Evolutionary conservation across 2,888 invertebrate genomes (phyloP), one percentile per base, ranked within the genome.

Genomic region (Erynnis tages): DNA sequence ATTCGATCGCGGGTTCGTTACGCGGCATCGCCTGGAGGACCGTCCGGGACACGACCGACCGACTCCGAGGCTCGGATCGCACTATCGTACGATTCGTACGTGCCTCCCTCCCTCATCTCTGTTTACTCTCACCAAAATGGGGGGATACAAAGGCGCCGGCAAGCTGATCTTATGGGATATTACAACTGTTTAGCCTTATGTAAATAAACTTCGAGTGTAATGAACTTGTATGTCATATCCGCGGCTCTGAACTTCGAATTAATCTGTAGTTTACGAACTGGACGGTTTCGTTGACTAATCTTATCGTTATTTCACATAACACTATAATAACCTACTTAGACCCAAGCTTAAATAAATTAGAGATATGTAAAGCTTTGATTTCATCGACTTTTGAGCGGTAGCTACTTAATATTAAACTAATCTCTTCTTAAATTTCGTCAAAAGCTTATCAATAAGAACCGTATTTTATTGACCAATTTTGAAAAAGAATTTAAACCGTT

Each of bases 61-160:
- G 69, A 72, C 63, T 68, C 67, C 70, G 71, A 68, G 76, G 68
- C 79, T 80, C 75, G 75, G 73, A 73, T 75, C 71, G 78, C 81
- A 89, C 88, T 89, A 88, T 84, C 78, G 75, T 29, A n/a, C 66
- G n/a, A n/a, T n/a, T n/a, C n/a, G n/a, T n/a, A n/a, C 79, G 80
- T 37, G 19, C 66, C 79, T 81, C 85, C 84, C 82, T 81, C 79
- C 79, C 79, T 80, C 77, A 76, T 82, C 79, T 81, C 71, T 82
- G 82, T 86, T 84, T 87, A 84, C 84, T 79, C 73, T 78, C 78
- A 76, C 69, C 77, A 66, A 79, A 84, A 84, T 80, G 79, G 86
- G 77, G 81, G 85, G 79, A 76, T 76, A 64, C 63, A 69, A 73
- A 77, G 79, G 79, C 82, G 79, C 79, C 74, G 72, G 60, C 59